A percentile compares a stretch with the other conserved stretches of the same genome.
These are phyloP conservation scores for Ophioninae sp. DNA, from an alignment of 2,888 invertebrate species.

Conservation along the genomic window DNA sequence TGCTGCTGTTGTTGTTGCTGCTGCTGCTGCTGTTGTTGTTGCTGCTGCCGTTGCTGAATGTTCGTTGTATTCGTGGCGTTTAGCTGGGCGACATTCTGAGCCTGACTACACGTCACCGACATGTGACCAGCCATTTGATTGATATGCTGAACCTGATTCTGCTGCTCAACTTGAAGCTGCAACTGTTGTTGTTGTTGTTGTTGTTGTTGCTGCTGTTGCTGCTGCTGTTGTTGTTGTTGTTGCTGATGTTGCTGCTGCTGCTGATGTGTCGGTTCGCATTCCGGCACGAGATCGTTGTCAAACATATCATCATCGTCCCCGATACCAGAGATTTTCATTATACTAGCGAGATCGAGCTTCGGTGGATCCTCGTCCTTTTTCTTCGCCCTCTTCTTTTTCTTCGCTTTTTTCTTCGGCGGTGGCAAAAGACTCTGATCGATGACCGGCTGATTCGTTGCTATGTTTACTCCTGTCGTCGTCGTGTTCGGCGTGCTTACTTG, in stretches of 20 bases:
- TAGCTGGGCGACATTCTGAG: constrained; percentile 72
- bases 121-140: constrained; percentile 64
- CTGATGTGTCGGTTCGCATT: constrained; percentile 67
- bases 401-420: constrained; percentile 82
- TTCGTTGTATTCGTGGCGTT: constrained; percentile 75
- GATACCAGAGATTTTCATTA: constrained; percentile 88
- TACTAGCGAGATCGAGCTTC: constrained; percentile 87
- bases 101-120: constrained; percentile 66
- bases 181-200: constrained; percentile 57
- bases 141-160: constrained; percentile 66
- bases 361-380: constrained; percentile 82
- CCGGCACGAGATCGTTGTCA: constrained; percentile 75
- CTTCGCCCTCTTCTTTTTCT: constrained; percentile 83
- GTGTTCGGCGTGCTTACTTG: constrained; percentile 71
- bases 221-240: constrained; percentile 57
- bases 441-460: constrained; percentile 68
- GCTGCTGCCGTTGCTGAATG: constrained; percentile 65
- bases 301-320: constrained; percentile 86
- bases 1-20: constrained; percentile 64
- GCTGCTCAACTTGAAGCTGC: constrained; percentile 61
- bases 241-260: constrained; percentile 63
- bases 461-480: constrained; percentile 68
- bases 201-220: constrained; percentile 57
- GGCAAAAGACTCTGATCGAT: constrained; percentile 79
- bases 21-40: constrained; percentile 68